Evolutionary conservation across 2,888 invertebrate species (phyloP), one percentile per base, ranked within the genome.

Genomic region (Cephus pygmeus): DNA sequence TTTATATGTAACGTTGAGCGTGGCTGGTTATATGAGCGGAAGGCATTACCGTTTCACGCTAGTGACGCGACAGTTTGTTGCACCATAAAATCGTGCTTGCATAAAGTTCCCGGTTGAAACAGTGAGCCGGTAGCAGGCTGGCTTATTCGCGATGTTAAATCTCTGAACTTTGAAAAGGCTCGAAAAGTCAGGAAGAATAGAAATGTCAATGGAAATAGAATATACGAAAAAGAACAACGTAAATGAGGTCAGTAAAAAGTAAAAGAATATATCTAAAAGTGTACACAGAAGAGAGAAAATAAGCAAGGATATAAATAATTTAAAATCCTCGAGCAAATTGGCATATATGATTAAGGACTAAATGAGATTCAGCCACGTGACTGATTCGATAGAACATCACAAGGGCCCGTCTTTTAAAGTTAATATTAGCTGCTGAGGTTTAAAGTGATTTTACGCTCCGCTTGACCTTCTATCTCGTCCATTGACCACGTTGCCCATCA

Each of bases 361-460:
- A 56, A 56, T 56, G 15, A 56, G 23, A 23, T 23, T 56, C 23
- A 9, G 23, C 23, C 23, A 56, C 56, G 23, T 23, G 23, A 23
- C 23, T 56, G 56, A 56, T 56, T 56, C 9, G 9, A 75, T 71
- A 77, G 75, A 77, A 36, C 33, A 34, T 74, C 69, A 76, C 81
- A n/a, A 69, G 73, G 75, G 73, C 75, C 79, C 78, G 79, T 82
- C 79, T 81, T 81, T 81, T 79, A 81, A 82, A 87, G 88, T 88
- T 88, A 88, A 89, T 88, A 88, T 88, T 88, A 88, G 89, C 86
- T 82, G 82, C 83, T 80, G 83, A 83, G 84, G 88, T 86, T 88
- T 89, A 86, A 88, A 88, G 87, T 87, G 87, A 88, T 88, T 88
- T 88, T 88, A 86, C 87, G 81, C 85, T 80, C 82, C 83, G 82